Evolutionary conservation across 2,888 invertebrate genomes (phyloP).

Genomic region (Epinotia demarniana): DNA sequence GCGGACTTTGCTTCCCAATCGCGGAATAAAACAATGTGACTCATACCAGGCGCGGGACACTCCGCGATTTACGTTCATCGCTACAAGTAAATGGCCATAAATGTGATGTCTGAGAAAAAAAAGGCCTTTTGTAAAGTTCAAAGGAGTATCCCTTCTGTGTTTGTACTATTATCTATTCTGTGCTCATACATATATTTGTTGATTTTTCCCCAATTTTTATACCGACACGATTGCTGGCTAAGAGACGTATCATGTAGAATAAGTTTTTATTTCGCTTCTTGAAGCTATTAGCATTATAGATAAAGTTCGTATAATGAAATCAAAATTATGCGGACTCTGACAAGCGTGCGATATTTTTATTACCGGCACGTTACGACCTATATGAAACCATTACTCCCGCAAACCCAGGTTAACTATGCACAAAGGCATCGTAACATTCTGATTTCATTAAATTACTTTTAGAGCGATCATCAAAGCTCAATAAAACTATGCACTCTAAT

Average conservation of each 20-base stretch:
- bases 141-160: too few species aligned
- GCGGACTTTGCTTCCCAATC: too few species aligned
- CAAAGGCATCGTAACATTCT: neutral
- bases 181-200: neutral
- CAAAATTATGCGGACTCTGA: neutral
- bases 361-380: neutral
- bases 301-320: neutral
- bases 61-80: too few species aligned
- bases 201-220: neutral
- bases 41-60: too few species aligned
- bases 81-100: too few species aligned
- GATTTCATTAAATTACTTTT: constrained; percentile 5
- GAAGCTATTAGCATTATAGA: too few species aligned
- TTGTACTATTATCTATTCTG: too few species aligned
- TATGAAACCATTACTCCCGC: neutral
- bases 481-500: constrained; percentile 32
- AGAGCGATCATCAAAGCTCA: neutral
- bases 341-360: neutral
- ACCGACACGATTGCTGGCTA: neutral
- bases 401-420: constrained; percentile 9
- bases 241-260: too few species aligned
- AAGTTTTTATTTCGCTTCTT: too few species aligned
- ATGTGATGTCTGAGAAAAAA: too few species aligned
- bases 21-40: too few species aligned
- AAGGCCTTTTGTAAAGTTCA: too few species aligned